Evolutionary conservation across 2,888 invertebrate genomes (phyloP), one percentile per base, ranked within the genome.

Genomic region (Luperina nickerlii): DNA sequence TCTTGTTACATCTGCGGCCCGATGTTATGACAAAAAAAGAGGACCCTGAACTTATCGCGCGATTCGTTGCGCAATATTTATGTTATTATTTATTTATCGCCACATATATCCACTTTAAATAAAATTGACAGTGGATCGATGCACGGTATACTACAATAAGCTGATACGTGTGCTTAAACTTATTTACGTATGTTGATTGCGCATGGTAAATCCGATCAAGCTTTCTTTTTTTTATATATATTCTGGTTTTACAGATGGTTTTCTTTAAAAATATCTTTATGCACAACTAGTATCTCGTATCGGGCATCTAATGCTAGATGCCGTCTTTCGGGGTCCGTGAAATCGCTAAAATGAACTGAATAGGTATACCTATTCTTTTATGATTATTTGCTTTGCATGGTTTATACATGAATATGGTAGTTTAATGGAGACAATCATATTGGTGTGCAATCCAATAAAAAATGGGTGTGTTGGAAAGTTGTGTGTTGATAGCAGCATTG

Each of bases 401-500:
- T 76, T 74, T 63, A 67, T 66, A 77, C 86, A 76, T 71, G 68
- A 76, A 75, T 76, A 78, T 75, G 83, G 38, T 75, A 78, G 71
- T 76, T 74, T 15, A 32, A 68, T 75, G 38, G 67, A 74, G 48
- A 38, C 67, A 66, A 80, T 76, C 70, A 78, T 78, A 68, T 83
- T 74, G 67, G 70, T 80, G 80, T 85, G 45, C 45, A 78, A 78
- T 68, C 80, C 72, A 32, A 83, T 77, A 77, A 75, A 78, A 65
- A 76, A 74, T 75, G 74, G 71, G 24, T 81, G 65, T 70, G 78
- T 81, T 85, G 70, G 85, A 73, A 83, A 81, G 78, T 88, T 89
- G 84, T 89, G 84, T 89, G 82, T 89, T 76, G 73, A 86, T 91
- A 91, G 89, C 86, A 91, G 90, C 77, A 86, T 85, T 90, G 78